Base-by-base conservation (phyloP, 2,113 vertebrate genomes). In the Corythoichthys haematopterus region DNA sequence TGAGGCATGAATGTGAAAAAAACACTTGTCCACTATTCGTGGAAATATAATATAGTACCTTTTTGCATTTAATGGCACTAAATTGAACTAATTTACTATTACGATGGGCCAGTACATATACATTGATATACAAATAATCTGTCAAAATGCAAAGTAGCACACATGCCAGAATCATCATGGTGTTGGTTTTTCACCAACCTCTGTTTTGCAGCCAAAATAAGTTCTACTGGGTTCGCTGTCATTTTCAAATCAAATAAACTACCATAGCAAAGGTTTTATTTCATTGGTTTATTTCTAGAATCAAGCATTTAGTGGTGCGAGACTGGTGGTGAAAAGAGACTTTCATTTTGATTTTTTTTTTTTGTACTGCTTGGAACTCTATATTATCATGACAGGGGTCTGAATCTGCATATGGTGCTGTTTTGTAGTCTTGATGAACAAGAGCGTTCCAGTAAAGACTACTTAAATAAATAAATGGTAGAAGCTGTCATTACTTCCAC, bases 291-390 rank as follows among this genome's bases (percentile, higher is more conserved):
- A 80, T 75, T 86, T 88, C 88, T 82, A 76, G 76, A 71, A 90
- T 77, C 85, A 45, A 90, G 72, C 82, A 88, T 71, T 90, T 90
- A 90, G 88, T 88, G 90, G 90, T 85, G 81, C 75, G 60, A 88
- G 68, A 64, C 76, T 35, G 66, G 81, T 74, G 79, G 82, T 88
- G 85, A 89, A 86, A 70, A 71, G 72, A 88, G 79, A 87, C 79
- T 87, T 85, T 75, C 76, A 78, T 84, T 61, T 40, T 1, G n/a
- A 36, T 35, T 46, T 46, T n/a, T 84, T 86, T 78, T 84, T 80
- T 88, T 88, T 84, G 84, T 72, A 69, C 78, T 80, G 67, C 68
- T 85, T 69, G 74, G 66, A 76, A 81, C 63, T 60, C 38, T 11
- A 74, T 43, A 65, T 80, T 72, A 78, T 73, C 75, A 82, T 63